Base-by-base conservation (phyloP, 2,797 vertebrate genomes). In the Amazona ochrocephala region DNA sequence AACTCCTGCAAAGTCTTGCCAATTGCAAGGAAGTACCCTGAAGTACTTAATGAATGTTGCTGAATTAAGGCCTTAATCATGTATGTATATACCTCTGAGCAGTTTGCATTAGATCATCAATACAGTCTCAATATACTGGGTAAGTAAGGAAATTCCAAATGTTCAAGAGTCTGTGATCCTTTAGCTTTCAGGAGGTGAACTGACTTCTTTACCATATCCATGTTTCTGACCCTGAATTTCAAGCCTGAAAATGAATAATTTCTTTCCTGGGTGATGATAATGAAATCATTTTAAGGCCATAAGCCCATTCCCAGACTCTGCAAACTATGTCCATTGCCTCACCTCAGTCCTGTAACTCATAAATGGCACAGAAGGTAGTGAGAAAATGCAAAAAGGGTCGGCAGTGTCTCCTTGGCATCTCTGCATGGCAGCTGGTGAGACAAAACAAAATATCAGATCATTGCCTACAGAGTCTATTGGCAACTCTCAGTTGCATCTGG, bases 401-500 rank as follows among this genome's bases (percentile, higher is more conserved):
- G 83, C 95, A 94, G 71, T 74, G 44, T 76, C 82, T 90, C 71
- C 64, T 89, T 96, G 95, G 94, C 95, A 96, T 95, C 82, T 85
- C 85, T 89, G 89, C 56, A 1, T 53, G 90, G 90, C 96, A 97
- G 95, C 95, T 97, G 95, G 89, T 90, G 91, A 95, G 93, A 96
- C 93, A 94, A 94, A 95, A 95, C 86, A 96, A 92, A 90, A 84
- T 76, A 91, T 92, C 94, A 93, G 83, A 92, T 86, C 85, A 77
- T 45, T 94, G 94, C 89, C 87, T 96, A 74, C 71, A 95, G 89
- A 96, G 94, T 83, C 80, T 93, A 90, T 95, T 96, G 96, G 95
- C 96, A 96, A 94, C 74, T 95, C 83, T 88, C 90, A 92, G 90
- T 95, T 89, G 95, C 95, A 96, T 94, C 95, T 96, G 95, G 91